Evolutionary conservation across 2,888 invertebrate species (phyloP), one percentile per base, ranked within the genome.

Genomic region (Ectemnius lituratus): DNA sequence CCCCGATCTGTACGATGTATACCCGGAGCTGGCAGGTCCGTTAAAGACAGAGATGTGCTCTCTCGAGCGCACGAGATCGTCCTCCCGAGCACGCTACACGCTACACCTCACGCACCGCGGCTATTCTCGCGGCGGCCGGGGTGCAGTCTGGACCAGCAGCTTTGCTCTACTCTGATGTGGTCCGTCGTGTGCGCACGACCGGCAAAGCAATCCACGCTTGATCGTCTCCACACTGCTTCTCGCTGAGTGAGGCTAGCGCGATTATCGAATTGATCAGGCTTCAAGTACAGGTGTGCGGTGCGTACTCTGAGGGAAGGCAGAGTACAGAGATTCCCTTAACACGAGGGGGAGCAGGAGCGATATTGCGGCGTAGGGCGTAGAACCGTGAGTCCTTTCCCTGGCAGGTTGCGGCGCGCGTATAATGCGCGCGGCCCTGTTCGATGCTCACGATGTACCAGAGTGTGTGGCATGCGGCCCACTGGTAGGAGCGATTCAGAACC

Each of bases 341-440:
- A 37, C 37, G 37, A 52, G 52, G n/a, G 52, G 52, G 16, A 14
- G n/a, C 4, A 16, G 16, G 52, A 16, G 52, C 16, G 4, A 45
- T 68, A 62, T 47, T 47, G 49, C 74, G 60, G 70, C 47, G 59
- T 61, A 65, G 45, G 58, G 61, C 52, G 52, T 52, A 52, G n/a
- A 52, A 52, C 70, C 65, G 70, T 63, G 73, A 65, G 62, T 63
- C 81, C 84, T 86, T 81, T 81, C 72, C 79, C 77, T 84, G 82
- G 78, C 86, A 82, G 83, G 85, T 81, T 85, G 84, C 84, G 79
- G 76, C 79, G 76, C 81, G 80, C 83, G 84, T 84, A 83, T 83
- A 86, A 82, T 83, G 78, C 84, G 78, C 84, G 83, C 88, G 85
- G 84, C 84, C 88, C 85, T 84, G 83, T 84, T 85, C 85, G 83